Evolutionary conservation across 1,140 invertebrate species (phyloP), one percentile per base, ranked within the genome.

Genomic region (Drosophila baimaii): DNA sequence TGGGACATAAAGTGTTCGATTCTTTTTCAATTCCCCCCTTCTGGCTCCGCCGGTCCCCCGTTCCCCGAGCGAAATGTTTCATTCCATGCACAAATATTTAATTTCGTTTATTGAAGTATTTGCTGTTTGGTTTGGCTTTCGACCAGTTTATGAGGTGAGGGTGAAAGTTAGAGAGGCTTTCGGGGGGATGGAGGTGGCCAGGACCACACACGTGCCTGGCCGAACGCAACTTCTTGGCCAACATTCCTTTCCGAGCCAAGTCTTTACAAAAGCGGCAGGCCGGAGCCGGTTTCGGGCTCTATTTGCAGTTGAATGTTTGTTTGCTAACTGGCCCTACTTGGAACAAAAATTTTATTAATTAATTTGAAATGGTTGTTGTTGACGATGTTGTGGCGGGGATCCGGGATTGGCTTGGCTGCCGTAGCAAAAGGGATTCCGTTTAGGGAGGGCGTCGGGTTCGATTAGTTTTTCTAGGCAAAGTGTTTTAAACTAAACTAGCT

Each of bases 81-180:
- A 76, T 73, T 77, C 75, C 44, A 73, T 77, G 41, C 51, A 83
- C 83, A 88, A 88, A 88, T 89, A 88, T 88, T 86, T 83, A 88
- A 86, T 86, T 88, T 80, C 59, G 72, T 89, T 86, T 86, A 78
- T 85, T 85, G 81, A 78, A 86, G 81, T 85, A 85, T 85, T 85
- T 85, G 77, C 65, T 81, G 39, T 81, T 81, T 65, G 73, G 66
- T 71, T 84, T 84, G 81, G 68, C 65, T 51, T 77, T 68, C 54
- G 57, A 65, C 51, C 59, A 83, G 70, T 63, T 76, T 61, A 47
- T 39, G 19, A 35, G 39, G 29, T 46, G 49, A 19, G 61, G 65
- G 33, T 31, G 44, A 15, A 29, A 23, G 64, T 35, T 23, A 17
- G 43, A 31, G 25, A 6, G 8, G 17, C 13, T 56, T 44, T 69